These are phyloP conservation scores for Pogonomyrmex californicus DNA, from an alignment of 1,140 invertebrate species.

Conservation along the genomic window DNA sequence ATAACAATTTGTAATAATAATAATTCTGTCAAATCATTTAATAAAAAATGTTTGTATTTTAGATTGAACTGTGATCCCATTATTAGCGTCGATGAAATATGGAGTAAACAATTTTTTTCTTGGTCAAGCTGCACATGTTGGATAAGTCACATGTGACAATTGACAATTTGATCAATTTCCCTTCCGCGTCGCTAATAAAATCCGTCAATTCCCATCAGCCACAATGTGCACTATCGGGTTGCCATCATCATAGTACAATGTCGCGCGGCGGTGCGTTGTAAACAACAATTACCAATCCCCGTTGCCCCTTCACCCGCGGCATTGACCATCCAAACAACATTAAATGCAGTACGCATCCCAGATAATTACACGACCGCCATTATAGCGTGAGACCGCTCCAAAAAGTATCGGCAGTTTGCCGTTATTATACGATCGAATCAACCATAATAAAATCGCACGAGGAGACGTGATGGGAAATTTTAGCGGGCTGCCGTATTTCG, in stretches of 20 bases:
- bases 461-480: slow-evolving; percentile 30
- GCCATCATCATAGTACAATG: slow-evolving; percentile 44
- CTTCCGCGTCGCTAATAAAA: slow-evolving; percentile 43
- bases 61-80: not conserved
- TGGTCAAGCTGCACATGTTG: not conserved
- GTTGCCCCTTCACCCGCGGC: not conserved
- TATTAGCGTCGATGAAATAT: not conserved
- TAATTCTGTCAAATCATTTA: not conserved
- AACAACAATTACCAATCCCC: slow-evolving; percentile 56
- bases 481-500: not conserved
- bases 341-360: slow-evolving; percentile 41
- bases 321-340: slow-evolving; percentile 55
- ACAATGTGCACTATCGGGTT: not conserved
- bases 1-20: not conserved
- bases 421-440: slow-evolving; percentile 11
- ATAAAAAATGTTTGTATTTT: not conserved
- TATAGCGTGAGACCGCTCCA: not conserved
- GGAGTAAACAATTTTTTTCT: not conserved
- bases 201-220: slow-evolving; percentile 32
- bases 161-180: slow-evolving; percentile 42
- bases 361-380: slow-evolving; percentile 56
- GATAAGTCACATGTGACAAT: slow-evolving; percentile 30
- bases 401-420: slow-evolving; percentile 31
- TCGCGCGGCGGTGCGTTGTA: slow-evolving; percentile 42
- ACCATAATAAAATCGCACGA: slow-evolving; percentile 26